Evolutionary conservation across 2,797 vertebrate genomes (phyloP), one percentile per base, ranked within the genome.

Genomic region (Enteromius anoplus): DNA sequence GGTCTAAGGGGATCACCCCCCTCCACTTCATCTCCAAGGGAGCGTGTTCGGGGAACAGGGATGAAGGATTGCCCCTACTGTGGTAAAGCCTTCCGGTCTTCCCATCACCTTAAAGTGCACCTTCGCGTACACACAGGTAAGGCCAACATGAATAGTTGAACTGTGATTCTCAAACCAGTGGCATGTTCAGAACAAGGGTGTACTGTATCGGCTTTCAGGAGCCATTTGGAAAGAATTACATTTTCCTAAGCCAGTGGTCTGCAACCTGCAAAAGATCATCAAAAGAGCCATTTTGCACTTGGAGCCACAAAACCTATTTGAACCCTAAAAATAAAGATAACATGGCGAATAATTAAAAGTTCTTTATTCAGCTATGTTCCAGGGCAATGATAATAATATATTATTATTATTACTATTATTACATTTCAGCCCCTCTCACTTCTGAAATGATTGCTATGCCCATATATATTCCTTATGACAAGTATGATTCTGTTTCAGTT

Each of bases 101-200:
- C 97, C 68, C 97, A 98, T 91, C 97, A 98, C 89, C 96, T 98
- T 88, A 98, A 98, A 93, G 97, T 98, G 89, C 97, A 98, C 90
- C 94, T 98, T 75, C 94, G 97, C 80, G 96, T 97, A 87, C 97
- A 98, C 92, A 98, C 97, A 95, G 97, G 97, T 98, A 92, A 94
- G 94, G n/a, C 5, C 19, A 53, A 21, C 17, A 17, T 15, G 23
- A 3, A 9, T 15, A 58, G 37, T 26, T 60, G 8, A 60, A 42
- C 14, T 60, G 53, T 42, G n/a, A 42, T 26, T 58, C 4, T 19
- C 9, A 72, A 49, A 21, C 32, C 53, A 58, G 8, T 40, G 72
- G 72, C 23, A 32, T 49, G 32, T 26, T n/a, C 34, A 58, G 12
- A 45, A n/a, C n/a, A n/a, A 26, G 21, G 21, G 11, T 11, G 21